A percentile compares a stretch with the other conserved stretches of the same genome.
These are phyloP conservation scores for Melopsittacus undulatus DNA, from an alignment of 2,797 vertebrate genomes.

Conservation along the genomic window DNA sequence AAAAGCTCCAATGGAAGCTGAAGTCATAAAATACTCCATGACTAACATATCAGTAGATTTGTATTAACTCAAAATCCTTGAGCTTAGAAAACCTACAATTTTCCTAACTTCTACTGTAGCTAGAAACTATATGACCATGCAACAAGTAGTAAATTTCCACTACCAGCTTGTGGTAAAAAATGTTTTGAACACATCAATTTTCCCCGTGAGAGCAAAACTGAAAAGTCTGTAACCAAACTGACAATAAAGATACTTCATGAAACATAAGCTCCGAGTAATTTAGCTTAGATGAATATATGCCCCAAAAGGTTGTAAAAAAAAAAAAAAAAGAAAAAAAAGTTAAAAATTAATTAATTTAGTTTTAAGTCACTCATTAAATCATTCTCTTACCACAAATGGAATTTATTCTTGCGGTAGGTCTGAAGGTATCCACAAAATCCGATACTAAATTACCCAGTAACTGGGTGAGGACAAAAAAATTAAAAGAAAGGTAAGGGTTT, in stretches of 20 bases:
- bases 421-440: slow-evolving; percentile 98
- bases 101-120: background rate
- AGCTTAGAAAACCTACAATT: background rate
- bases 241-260: background rate
- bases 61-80: background rate
- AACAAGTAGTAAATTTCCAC: background rate
- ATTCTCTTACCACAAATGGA: slow-evolving; percentile 95
- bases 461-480: slow-evolving; percentile 66
- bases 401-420: slow-evolving; percentile 98
- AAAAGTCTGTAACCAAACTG: background rate
- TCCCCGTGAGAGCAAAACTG: background rate
- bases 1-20: background rate
- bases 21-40: background rate
- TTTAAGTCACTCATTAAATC: background rate
- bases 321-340: background rate
- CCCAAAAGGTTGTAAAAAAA: background rate
- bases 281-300: background rate
- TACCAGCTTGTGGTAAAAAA: background rate
- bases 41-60: background rate
- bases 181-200: background rate
- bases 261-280: background rate
- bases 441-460: slow-evolving; percentile 94
- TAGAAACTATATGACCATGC: background rate
- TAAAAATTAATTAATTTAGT: background rate
- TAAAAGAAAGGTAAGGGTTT: background rate